These are phyloP conservation scores for Benitochromis conjunctus DNA, from an alignment of 2,113 vertebrate species.

Conservation along the genomic window DNA sequence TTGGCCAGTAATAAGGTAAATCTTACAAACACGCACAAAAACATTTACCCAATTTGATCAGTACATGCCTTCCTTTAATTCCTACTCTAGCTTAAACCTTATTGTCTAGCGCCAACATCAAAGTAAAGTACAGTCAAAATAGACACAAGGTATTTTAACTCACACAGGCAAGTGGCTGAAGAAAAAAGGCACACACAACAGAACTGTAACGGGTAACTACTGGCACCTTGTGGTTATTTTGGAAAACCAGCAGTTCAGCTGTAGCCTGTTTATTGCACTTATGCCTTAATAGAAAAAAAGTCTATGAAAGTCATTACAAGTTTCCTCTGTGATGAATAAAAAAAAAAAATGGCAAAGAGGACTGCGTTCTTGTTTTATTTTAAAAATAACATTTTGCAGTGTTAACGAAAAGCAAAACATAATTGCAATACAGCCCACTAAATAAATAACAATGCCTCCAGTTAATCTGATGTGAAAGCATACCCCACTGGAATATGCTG, in stretches of 20 bases:
- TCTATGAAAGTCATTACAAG: conserved; percentile 16
- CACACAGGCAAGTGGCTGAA: not conserved
- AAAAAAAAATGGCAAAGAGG: conserved; percentile 31
- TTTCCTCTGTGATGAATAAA: conserved; percentile 25
- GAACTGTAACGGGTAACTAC: conserved; percentile 26
- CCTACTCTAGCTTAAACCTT: not conserved
- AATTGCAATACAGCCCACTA: conserved; percentile 54
- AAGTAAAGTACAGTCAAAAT: not conserved
- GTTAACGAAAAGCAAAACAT: conserved; percentile 61
- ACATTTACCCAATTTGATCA: not conserved
- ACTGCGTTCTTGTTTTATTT: conserved; percentile 56
- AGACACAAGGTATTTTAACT: not conserved
- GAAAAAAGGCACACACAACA: not conserved
- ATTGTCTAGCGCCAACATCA: not conserved
- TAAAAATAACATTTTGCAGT: conserved; percentile 62
- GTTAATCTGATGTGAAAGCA: conserved; percentile 50
- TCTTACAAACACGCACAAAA: not conserved
- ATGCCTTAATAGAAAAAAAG: conserved; percentile 11
- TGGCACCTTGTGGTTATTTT: conserved; percentile 65
- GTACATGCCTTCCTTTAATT: not conserved
- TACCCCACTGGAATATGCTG: conserved; percentile 52
- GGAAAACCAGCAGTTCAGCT: not conserved
- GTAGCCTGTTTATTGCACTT: not conserved
- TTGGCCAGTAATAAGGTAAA: not conserved
- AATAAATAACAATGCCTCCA: conserved; percentile 61